Base-by-base conservation (phyloP, 1,140 invertebrate genomes). In the Papilio dardanus region DNA sequence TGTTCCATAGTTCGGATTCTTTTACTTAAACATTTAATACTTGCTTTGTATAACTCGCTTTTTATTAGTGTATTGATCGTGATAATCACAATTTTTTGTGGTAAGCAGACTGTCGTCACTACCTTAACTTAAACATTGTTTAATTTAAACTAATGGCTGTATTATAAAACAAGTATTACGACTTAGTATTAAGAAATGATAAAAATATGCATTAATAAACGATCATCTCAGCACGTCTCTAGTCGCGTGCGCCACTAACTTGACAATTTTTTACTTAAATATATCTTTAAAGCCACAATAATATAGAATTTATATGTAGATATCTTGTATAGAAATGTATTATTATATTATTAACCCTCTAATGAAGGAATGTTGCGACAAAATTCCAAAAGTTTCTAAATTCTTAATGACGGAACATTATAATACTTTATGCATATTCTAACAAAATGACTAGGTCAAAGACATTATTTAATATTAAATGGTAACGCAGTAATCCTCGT, bases 1-100 rank as follows among this genome's bases (percentile, higher is more conserved):
- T 62, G 10, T 81, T 76, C 81, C 76, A 78, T 78, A 80, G 78
- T 78, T 78, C 77, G 76, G 77, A 66, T 68, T 50, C 67, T 74
- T 77, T 81, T 65, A 65, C 31, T 30, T 66, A n/a, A 19, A 33
- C 62, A n/a, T 74, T 58, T 3, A 58, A 14, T 24, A 24, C 10
- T 12, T n/a, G n/a, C n/a, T n/a, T n/a, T n/a, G n/a, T n/a, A n/a
- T n/a, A n/a, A n/a, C n/a, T n/a, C n/a, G n/a, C n/a, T n/a, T n/a
- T n/a, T n/a, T n/a, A n/a, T n/a, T n/a, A n/a, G n/a, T n/a, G n/a
- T n/a, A n/a, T n/a, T n/a, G n/a, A n/a, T n/a, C n/a, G n/a, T n/a
- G n/a, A n/a, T n/a, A n/a, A n/a, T n/a, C n/a, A n/a, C n/a, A n/a
- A n/a, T n/a, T n/a, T n/a, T n/a, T n/a, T n/a, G n/a, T n/a, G n/a